Evolutionary conservation across 53 echinoderm and acorn worm genomes (phyloP).

Genomic region (Hippasteria phrygiana): DNA sequence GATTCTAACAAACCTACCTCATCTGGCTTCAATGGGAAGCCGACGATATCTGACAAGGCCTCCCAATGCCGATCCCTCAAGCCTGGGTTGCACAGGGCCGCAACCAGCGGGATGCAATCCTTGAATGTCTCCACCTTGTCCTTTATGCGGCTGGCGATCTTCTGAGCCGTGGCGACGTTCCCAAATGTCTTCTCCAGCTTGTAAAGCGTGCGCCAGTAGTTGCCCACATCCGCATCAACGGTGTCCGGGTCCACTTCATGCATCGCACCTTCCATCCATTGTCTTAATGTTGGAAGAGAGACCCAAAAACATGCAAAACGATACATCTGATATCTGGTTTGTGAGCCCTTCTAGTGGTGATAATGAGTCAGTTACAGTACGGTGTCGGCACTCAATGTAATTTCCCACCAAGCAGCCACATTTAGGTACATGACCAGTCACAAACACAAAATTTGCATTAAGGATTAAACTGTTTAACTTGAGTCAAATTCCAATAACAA

Average conservation of each 20-base stretch:
- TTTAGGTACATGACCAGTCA: no score
- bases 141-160: conserved; percentile 91
- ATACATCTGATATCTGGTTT: no score
- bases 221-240: conserved; percentile 90
- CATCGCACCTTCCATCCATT: conserved; percentile 95
- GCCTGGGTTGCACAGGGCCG: conserved; percentile 92
- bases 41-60: conserved; percentile 86
- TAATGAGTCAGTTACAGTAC: no score
- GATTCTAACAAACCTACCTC: conserved; percentile 79
- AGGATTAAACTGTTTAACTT: no score
- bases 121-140: conserved; percentile 97
- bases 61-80: conserved; percentile 96
- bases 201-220: conserved; percentile 97
- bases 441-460: no score
- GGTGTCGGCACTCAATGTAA: no score
- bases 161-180: conserved; percentile 82
- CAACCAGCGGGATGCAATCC: conserved; percentile 87
- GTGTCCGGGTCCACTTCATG: conserved; percentile 92
- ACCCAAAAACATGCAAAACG: no score
- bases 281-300: conserved; percentile 29
- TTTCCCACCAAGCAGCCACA: no score
- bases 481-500: no score
- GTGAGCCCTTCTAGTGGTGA: no score
- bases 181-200: conserved; percentile 93
- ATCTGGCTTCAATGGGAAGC: conserved; percentile 92